Percentiles rank a stretch among this genome's conserved stretches.
phyloP scores from a whole-genome alignment of 2,113 vertebrate species.

The Pitta sordida region DNA sequence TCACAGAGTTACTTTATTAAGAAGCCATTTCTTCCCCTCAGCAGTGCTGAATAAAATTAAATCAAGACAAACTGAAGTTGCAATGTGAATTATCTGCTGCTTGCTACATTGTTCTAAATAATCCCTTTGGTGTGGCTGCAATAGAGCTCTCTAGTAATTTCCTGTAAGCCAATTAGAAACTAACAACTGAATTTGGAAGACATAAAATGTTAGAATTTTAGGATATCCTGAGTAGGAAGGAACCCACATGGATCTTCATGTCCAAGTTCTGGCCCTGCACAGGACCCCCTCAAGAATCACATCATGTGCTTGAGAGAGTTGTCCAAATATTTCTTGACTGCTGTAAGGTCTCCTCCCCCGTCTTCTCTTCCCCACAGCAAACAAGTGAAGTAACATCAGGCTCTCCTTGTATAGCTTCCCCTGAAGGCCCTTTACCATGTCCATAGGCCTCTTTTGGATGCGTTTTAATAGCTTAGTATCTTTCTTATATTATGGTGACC shows the following conservation, averaged over 20 bases:
- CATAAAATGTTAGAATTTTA: not conserved
- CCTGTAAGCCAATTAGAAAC: not conserved
- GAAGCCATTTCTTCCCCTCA: not conserved
- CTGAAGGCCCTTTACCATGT: not conserved
- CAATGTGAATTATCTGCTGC: not conserved
- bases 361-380: not conserved
- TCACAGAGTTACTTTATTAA: not conserved
- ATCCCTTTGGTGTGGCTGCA: not conserved
- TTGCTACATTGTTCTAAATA: not conserved
- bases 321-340: not conserved
- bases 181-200: not conserved
- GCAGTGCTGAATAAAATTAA: not conserved
- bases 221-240: not conserved
- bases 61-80: not conserved
- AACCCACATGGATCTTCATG: not conserved
- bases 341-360: not conserved
- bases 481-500: not conserved
- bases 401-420: not conserved
- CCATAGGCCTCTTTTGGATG: not conserved
- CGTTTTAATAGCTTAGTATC: not conserved
- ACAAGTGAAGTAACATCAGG: not conserved
- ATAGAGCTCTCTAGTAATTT: not conserved
- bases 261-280: not conserved
- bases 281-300: not conserved
- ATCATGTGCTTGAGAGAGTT: not conserved